Evolutionary conservation across 2,888 invertebrate genomes (phyloP).

Genomic region (Sussaba pulchella): DNA sequence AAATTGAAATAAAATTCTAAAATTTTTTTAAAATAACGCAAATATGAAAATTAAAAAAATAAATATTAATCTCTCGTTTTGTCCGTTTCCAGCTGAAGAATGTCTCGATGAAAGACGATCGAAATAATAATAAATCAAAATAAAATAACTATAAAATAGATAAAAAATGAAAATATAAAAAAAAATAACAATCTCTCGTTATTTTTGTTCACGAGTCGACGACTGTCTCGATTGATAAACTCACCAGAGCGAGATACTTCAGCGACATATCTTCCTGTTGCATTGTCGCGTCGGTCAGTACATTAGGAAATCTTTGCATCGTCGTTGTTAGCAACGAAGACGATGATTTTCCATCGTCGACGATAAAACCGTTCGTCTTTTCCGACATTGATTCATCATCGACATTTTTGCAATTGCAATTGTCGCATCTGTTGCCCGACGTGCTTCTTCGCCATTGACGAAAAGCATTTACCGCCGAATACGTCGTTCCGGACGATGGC

Average conservation of each 20-base stretch:
- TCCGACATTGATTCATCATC: slow-evolving; percentile 2
- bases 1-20: too few relatives aligned
- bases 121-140: too few relatives aligned
- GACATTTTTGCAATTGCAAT: slow-evolving; percentile 30
- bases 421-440: slow-evolving; percentile 70
- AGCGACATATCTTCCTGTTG: slow-evolving; percentile 81
- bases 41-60: too few relatives aligned
- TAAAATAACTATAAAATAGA: too few relatives aligned
- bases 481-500: slow-evolving; percentile 64
- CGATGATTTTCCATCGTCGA: slow-evolving; percentile 22
- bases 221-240: neutral
- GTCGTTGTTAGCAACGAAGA: slow-evolving; percentile 62
- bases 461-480: slow-evolving; percentile 74
- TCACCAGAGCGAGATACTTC: slow-evolving; percentile 83
- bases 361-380: neutral
- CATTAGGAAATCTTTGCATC: slow-evolving; percentile 79
- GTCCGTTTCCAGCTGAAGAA: too few relatives aligned
- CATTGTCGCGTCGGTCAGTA: slow-evolving; percentile 78
- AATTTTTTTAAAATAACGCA: too few relatives aligned
- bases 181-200: neutral
- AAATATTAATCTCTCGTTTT: too few relatives aligned
- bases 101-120: too few relatives aligned
- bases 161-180: neutral
- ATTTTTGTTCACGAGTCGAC: too few relatives aligned
- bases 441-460: slow-evolving; percentile 79